Evolutionary conservation across 1,140 invertebrate genomes (phyloP).

Genomic region (Papilio glaucus): DNA sequence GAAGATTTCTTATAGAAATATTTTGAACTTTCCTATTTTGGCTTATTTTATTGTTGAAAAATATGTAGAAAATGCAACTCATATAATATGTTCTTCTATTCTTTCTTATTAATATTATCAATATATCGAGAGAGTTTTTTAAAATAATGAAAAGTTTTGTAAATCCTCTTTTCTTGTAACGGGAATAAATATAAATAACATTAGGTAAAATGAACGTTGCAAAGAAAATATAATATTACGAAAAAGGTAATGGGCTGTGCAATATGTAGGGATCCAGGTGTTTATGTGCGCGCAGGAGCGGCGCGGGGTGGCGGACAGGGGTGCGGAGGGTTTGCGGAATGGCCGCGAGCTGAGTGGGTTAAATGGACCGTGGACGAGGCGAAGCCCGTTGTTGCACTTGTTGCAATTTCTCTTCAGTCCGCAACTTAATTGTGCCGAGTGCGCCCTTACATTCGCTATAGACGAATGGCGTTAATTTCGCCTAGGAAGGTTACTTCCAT

Average conservation of each 20-base stretch:
- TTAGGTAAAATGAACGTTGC: constrained; percentile 46
- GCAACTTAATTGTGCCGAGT: constrained; percentile 80
- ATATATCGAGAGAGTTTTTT: too few relatives aligned
- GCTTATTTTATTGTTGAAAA: too few relatives aligned
- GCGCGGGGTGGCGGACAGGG: constrained; percentile 47
- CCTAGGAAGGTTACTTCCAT: constrained; percentile 75
- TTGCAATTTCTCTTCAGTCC: constrained; percentile 79
- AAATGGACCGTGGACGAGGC: constrained; percentile 77
- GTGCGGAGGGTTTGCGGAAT: constrained; percentile 57
- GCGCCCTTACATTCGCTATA: constrained; percentile 73
- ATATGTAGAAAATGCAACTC: too few relatives aligned
- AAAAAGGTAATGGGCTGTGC: constrained; percentile 52
- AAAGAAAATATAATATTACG: constrained; percentile 20
- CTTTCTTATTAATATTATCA: too few relatives aligned
- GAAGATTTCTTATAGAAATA: too few relatives aligned
- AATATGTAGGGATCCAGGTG: constrained; percentile 56
- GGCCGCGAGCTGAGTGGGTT: constrained; percentile 73
- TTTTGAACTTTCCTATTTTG: too few relatives aligned
- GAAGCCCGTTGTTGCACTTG: constrained; percentile 77
- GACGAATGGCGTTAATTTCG: constrained; percentile 80
- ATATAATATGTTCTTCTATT: too few relatives aligned
- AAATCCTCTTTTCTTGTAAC: background rate
- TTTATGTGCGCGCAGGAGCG: constrained; percentile 55
- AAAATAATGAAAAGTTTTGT: background rate
- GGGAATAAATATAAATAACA: constrained; percentile 28